Evolutionary conservation across 2,797 vertebrate genomes (phyloP).

Genomic region (Eulemur rubriventer): DNA sequence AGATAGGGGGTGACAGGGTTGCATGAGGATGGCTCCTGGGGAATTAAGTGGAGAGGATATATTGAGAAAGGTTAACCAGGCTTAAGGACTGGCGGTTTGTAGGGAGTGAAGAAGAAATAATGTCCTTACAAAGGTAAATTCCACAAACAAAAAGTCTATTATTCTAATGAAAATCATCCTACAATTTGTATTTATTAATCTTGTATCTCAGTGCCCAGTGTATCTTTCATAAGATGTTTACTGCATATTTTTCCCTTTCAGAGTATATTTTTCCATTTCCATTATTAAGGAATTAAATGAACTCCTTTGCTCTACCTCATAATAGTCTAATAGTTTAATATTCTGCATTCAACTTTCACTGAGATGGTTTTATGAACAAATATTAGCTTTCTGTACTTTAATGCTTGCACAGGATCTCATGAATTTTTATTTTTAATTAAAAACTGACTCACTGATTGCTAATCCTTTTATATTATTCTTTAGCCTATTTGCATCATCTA

Average conservation of each 20-base stretch:
- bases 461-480: constrained; percentile 61
- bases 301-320: constrained; percentile 61
- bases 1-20: background rate
- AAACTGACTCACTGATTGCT: constrained; percentile 56
- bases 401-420: constrained; percentile 66
- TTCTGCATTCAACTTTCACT: constrained; percentile 54
- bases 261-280: constrained; percentile 24
- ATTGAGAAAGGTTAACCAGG: background rate
- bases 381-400: constrained; percentile 73
- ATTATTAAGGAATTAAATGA: constrained; percentile 58
- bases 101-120: background rate
- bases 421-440: constrained; percentile 82
- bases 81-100: background rate
- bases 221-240: background rate
- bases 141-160: background rate
- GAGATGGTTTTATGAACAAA: constrained; percentile 74
- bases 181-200: background rate
- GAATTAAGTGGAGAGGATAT: background rate
- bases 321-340: constrained; percentile 72
- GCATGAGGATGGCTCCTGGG: background rate
- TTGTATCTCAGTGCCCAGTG: background rate
- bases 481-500: constrained; percentile 30
- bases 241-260: background rate
- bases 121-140: background rate
- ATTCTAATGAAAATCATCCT: background rate